Evolutionary conservation across 1,140 invertebrate genomes (phyloP).

Genomic region (Anastatus disparis): DNA sequence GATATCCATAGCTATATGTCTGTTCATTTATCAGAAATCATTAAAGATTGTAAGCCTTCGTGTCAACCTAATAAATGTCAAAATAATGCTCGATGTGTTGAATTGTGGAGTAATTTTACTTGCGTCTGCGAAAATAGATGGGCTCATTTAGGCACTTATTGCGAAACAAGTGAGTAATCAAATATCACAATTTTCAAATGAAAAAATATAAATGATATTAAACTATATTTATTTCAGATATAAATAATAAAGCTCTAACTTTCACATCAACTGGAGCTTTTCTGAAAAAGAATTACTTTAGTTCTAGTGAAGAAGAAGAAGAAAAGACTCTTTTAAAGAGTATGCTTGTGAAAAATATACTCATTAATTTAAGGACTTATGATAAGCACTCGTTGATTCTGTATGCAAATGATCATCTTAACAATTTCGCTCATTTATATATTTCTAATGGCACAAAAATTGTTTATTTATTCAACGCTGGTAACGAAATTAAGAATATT

Average conservation of each 20-base stretch:
- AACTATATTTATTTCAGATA: constrained; percentile 71
- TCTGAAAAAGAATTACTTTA: constrained; percentile 80
- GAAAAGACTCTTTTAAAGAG: constrained; percentile 72
- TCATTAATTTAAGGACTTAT: constrained; percentile 89
- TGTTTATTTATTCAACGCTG: constrained; percentile 86
- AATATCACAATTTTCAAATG: neutral
- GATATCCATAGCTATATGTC: constrained; percentile 94
- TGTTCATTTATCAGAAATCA: constrained; percentile 89
- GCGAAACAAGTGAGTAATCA: constrained; percentile 83
- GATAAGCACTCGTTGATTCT: constrained; percentile 84
- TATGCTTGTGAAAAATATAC: constrained; percentile 81
- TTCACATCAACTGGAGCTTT: constrained; percentile 84
- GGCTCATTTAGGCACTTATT: constrained; percentile 89
- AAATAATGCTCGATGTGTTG: constrained; percentile 89
- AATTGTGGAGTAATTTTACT: constrained; percentile 91
- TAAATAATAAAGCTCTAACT: constrained; percentile 89
- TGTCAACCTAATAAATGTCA: constrained; percentile 94
- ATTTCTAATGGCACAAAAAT: constrained; percentile 79
- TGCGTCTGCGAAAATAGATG: constrained; percentile 91
- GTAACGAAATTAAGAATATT: constrained; percentile 82
- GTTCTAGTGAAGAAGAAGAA: constrained; percentile 72
- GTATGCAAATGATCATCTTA: constrained; percentile 92
- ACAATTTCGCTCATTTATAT: constrained; percentile 93
- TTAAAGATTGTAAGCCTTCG: constrained; percentile 91
- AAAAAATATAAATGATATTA: too few relatives aligned